These are phyloP conservation scores for Sesia apiformis DNA, from an alignment of 2,888 invertebrate genomes.

Conservation along the genomic window DNA sequence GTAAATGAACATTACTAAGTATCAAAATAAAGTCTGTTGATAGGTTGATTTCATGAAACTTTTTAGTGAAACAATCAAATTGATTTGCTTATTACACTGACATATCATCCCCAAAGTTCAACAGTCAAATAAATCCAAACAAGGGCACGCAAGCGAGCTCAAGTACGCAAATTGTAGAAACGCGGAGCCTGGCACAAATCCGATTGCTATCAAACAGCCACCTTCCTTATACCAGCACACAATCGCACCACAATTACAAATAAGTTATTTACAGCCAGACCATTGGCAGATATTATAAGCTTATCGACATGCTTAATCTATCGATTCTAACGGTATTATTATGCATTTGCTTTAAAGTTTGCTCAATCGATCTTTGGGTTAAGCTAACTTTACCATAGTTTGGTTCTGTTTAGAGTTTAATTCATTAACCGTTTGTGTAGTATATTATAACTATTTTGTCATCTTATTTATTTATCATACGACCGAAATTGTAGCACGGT, in stretches of 20 bases:
- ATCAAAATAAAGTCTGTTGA: no score
- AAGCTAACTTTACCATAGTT: no score
- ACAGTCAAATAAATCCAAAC: no score
- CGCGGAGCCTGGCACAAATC: conserved; percentile 25
- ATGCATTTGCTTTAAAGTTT: conserved; percentile 8
- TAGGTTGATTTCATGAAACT: no score
- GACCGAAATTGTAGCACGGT: conserved; percentile 24
- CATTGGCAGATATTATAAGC: conserved; percentile 42
- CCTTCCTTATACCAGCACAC: conserved; percentile 32
- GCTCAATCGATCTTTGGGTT: background rate
- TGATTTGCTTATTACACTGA: no score
- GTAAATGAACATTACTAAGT: no score
- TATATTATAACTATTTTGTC: no score
- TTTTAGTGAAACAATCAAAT: no score
- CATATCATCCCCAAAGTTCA: no score
- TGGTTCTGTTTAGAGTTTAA: no score
- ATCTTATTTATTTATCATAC: background rate
- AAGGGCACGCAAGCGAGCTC: no score
- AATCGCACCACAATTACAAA: conserved; percentile 48
- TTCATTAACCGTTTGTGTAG: no score
- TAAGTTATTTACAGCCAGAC: conserved; percentile 46
- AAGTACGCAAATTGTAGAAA: conserved; percentile 28
- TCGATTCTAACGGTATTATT: conserved; percentile 35
- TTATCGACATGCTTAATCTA: conserved; percentile 40
- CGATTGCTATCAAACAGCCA: conserved; percentile 41